Conservation (phyloP, 2,888 invertebrate genomes). For the Andrena bucephala region DNA sequence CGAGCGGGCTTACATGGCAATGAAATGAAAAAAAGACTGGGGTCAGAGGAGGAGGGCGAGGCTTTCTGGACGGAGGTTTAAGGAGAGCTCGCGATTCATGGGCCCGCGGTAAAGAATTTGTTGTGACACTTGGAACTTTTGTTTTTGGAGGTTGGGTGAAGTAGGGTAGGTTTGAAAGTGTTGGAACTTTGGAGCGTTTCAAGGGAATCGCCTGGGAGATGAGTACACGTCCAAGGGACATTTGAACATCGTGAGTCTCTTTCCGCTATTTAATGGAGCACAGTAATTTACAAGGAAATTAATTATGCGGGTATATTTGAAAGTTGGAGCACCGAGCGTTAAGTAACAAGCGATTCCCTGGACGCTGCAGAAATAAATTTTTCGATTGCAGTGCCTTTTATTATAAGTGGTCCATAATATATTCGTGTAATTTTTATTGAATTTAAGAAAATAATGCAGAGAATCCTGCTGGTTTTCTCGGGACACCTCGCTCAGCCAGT, state of each 20-base stretch:
- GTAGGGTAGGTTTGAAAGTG: too few species aligned
- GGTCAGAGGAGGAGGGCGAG: not conserved
- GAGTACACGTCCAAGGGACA: not conserved
- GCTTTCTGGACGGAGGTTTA: not conserved
- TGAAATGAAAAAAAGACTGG: constrained; percentile 16
- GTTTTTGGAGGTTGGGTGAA: too few species aligned
- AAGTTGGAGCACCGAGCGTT: too few species aligned
- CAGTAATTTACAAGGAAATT: too few species aligned
- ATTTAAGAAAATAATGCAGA: not conserved
- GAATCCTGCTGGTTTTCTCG: not conserved
- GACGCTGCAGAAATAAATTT: too few species aligned
- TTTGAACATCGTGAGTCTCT: not conserved
- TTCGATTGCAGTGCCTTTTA: not conserved
- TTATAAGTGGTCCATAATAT: not conserved
- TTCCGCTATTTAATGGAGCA: too few species aligned
- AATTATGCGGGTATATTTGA: too few species aligned
- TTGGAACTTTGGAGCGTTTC: too few species aligned
- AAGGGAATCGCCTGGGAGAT: too few species aligned
- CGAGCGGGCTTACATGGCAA: constrained; percentile 51
- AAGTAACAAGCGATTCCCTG: too few species aligned
- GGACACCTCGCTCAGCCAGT: constrained; percentile 6
- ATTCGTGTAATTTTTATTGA: not conserved
- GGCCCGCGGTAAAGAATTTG: not conserved
- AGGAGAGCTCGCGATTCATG: not conserved
- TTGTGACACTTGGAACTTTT: not conserved